Evolutionary conservation across 2,113 vertebrate genomes (phyloP).

Genomic region (Girardinichthys multiradiatus): DNA sequence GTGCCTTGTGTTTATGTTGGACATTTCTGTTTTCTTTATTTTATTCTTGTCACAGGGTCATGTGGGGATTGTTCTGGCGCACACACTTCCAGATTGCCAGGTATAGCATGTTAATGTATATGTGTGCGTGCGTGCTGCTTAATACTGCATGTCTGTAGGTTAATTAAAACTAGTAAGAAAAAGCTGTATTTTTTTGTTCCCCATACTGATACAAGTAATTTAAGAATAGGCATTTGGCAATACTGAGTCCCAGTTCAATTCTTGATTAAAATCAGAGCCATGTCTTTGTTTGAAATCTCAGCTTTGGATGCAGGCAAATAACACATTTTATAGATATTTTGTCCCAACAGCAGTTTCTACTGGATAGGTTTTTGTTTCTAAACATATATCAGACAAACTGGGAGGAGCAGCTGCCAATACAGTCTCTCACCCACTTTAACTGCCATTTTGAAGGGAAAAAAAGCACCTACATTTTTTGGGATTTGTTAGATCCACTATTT

Average conservation of each 20-base stretch:
- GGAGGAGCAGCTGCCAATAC: no score
- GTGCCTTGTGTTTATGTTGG: slow-evolving; percentile 8
- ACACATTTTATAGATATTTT: neutral
- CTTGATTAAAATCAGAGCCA: no score
- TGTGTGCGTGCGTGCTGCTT: neutral
- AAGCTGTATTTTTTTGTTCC: neutral
- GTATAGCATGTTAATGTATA: slow-evolving; percentile 69
- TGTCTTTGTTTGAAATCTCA: no score
- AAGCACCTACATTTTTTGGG: no score
- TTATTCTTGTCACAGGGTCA: slow-evolving; percentile 85
- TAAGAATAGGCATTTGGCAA: no score
- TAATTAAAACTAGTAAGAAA: neutral
- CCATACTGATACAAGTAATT: neutral
- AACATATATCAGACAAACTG: no score
- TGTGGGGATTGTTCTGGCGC: slow-evolving; percentile 92
- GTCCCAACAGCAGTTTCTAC: neutral
- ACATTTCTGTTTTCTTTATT: slow-evolving; percentile 13
- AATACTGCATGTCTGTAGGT: neutral
- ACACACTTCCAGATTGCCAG: slow-evolving; percentile 89
- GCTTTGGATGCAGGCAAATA: no score
- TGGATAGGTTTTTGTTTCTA: no score
- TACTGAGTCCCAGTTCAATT: no score
- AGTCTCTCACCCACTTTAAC: no score
- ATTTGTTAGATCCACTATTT: no score
- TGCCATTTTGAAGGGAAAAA: no score